These are phyloP conservation scores for Balaeniceps rex DNA, from an alignment of 2,113 vertebrate genomes.

Conservation along the genomic window DNA sequence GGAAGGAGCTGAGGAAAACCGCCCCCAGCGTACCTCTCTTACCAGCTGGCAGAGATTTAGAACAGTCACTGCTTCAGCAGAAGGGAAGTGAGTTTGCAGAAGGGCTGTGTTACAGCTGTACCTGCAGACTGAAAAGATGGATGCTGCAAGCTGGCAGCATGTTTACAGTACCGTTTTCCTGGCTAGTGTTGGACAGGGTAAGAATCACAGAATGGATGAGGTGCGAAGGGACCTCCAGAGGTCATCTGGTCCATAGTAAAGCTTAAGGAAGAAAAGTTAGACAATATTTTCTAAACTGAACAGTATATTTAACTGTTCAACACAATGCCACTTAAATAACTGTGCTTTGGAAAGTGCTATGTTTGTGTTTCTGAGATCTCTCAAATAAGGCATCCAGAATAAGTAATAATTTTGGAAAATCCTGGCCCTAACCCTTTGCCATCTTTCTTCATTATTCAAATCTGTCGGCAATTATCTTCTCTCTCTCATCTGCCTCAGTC, in stretches of 20 bases:
- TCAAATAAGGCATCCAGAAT: neutral
- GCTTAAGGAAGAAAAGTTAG: neutral
- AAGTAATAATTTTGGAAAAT: neutral
- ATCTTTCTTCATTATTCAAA: neutral
- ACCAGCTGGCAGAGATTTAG: neutral
- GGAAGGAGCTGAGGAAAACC: neutral
- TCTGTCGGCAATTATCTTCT: neutral
- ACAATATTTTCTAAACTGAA: neutral
- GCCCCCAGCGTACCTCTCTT: neutral
- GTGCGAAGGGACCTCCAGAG: neutral
- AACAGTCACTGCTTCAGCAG: neutral
- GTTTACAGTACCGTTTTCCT: neutral
- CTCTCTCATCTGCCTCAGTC: neutral
- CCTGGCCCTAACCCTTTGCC: neutral
- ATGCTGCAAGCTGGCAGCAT: neutral
- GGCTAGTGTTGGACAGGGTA: neutral
- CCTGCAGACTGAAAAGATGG: neutral
- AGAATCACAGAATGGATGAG: too few species aligned
- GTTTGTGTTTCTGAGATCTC: neutral
- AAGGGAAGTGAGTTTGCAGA: neutral
- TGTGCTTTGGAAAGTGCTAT: neutral
- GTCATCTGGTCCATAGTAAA: neutral
- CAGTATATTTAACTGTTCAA: neutral
- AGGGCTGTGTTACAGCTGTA: neutral
- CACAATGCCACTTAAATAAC: neutral